Percentiles rank a stretch among this genome's conserved stretches.
Evolutionary conservation across 2,888 invertebrate species (phyloP).

Genomic region (Papilio elwesi): DNA sequence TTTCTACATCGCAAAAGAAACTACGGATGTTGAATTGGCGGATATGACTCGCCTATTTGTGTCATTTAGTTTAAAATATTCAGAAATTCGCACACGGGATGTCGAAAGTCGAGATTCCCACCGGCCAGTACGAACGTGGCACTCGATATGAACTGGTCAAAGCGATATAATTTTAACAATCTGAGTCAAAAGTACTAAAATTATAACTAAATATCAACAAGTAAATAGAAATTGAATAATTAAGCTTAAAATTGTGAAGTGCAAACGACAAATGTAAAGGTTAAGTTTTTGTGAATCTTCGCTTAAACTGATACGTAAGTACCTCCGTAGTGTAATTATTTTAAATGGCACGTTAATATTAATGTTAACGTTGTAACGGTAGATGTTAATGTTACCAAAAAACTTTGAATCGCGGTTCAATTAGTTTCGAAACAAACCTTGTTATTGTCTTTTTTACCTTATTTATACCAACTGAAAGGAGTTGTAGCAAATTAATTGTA

Average conservation of each 20-base stretch:
- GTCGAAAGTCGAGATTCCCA: conserved; percentile 14
- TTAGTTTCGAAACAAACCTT: not conserved
- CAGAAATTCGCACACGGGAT: conserved; percentile 16
- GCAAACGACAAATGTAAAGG: not conserved
- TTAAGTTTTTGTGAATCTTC: no score
- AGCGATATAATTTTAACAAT: not conserved
- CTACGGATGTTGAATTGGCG: conserved; percentile 15
- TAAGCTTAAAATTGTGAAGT: not conserved
- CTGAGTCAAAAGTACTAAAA: not conserved
- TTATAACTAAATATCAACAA: not conserved
- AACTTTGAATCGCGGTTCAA: no score
- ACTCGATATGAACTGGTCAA: conserved; percentile 4
- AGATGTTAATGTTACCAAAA: no score
- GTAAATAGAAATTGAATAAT: not conserved
- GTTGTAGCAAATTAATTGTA: not conserved
- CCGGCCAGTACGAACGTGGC: conserved; percentile 5
- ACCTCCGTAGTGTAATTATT: no score
- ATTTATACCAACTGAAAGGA: not conserved
- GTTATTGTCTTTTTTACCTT: not conserved
- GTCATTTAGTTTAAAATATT: conserved; percentile 27
- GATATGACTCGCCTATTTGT: conserved; percentile 16
- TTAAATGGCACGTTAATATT: no score
- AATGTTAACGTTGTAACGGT: no score
- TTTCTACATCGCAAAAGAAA: conserved; percentile 22
- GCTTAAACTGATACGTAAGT: no score